Evolutionary conservation across 2,888 invertebrate genomes (phyloP).

Genomic region (Eledone cirrhosa): DNA sequence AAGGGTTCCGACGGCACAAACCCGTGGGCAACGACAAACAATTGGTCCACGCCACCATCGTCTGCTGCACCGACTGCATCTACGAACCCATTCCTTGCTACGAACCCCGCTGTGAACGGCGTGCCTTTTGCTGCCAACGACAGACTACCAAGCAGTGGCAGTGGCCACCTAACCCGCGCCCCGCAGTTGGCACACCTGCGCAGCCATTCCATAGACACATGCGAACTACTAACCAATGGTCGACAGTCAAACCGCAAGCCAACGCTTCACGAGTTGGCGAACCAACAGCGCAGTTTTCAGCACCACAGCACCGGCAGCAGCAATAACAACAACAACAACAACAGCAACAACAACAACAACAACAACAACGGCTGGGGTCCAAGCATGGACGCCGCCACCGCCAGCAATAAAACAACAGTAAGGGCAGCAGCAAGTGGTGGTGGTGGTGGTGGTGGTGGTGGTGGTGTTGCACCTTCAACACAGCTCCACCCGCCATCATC

Average conservation of each 20-base stretch:
- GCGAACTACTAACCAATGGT: slow-evolving; percentile 43
- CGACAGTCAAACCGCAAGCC: slow-evolving; percentile 44
- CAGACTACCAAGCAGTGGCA: slow-evolving; percentile 26
- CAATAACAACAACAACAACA: neutral
- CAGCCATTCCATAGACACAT: slow-evolving; percentile 63
- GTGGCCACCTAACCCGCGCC: slow-evolving; percentile 33
- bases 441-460: slow-evolving; percentile 55
- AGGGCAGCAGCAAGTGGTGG: neutral
- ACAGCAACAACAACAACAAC: neutral
- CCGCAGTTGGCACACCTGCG: slow-evolving; percentile 47
- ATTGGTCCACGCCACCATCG: neutral
- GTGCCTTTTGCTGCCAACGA: slow-evolving; percentile 32
- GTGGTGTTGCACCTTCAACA: slow-evolving; percentile 61
- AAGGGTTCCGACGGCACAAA: slow-evolving; percentile 43
- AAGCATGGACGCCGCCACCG: neutral
- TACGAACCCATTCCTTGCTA: slow-evolving; percentile 46
- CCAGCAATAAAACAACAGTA: neutral
- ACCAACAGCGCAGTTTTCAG: slow-evolving; percentile 64
- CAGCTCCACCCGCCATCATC: neutral
- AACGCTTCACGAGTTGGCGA: slow-evolving; percentile 54
- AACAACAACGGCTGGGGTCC: slow-evolving; percentile 5
- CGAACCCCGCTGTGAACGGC: slow-evolving; percentile 35
- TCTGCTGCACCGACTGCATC: slow-evolving; percentile 38
- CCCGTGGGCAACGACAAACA: slow-evolving; percentile 47
- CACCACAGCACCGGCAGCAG: slow-evolving; percentile 41